Evolutionary conservation across 2,888 invertebrate genomes (phyloP), one percentile per base, ranked within the genome.

Genomic region (Trichopria drosophilae): DNA sequence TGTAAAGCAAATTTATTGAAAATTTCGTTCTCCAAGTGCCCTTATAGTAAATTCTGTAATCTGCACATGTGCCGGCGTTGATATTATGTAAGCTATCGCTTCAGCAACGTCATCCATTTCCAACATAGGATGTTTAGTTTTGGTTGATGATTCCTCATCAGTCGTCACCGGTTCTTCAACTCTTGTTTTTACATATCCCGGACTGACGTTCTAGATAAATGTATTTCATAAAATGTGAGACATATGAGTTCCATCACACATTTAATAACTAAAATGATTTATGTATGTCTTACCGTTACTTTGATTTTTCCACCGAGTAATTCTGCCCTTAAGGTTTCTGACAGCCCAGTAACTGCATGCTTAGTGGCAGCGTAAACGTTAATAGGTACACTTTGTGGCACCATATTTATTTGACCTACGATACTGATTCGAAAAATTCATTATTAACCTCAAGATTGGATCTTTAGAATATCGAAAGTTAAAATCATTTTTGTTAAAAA

Each of bases 151-250:
- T n/a, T 1, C 2, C 9, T 18, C 36, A n/a, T n/a, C n/a, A n/a
- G n/a, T n/a, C n/a, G n/a, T n/a, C n/a, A n/a, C n/a, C n/a, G n/a
- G n/a, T n/a, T n/a, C n/a, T n/a, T n/a, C n/a, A n/a, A 80, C 76
- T 54, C 78, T 77, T 0, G 83, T 83, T 43, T 76, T 75, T 16
- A 84, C 83, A 59, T 81, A 68, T 12, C 84, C 85, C 1, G 85
- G 85, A 34, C 82, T 83, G 35, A 85, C 71, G 61, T 82, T 84
- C 84, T 84, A 62, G n/a, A 65, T 66, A n/a, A n/a, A n/a, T n/a
- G n/a, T n/a, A n/a, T n/a, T n/a, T n/a, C n/a, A n/a, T n/a, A n/a
- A n/a, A n/a, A n/a, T n/a, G n/a, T n/a, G n/a, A n/a, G n/a, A n/a
- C n/a, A n/a, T n/a, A n/a, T n/a, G n/a, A n/a, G n/a, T n/a, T n/a